Base-by-base conservation (phyloP, 2,797 vertebrate species). In the Oryzias sinensis region DNA sequence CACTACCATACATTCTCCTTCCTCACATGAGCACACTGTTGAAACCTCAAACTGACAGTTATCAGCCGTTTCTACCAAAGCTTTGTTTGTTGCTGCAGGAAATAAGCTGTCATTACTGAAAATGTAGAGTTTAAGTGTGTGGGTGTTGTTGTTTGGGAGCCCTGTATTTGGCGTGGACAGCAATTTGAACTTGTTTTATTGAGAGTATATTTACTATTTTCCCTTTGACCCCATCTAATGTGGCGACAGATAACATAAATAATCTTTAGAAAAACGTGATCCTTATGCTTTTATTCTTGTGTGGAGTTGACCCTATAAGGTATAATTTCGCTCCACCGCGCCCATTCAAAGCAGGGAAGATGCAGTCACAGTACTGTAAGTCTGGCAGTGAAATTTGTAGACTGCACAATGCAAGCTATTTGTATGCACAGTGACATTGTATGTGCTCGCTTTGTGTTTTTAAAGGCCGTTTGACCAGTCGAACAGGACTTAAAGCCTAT, bases 21-120 rank as follows among this genome's bases (percentile, higher is more conserved):
- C 3, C n/a, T 17, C 29, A n/a, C 29, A 17, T 40, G 14, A 51
- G 16, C 11, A 22, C 29, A 9, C 2, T 11, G 37, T 20, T 53
- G 29, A 57, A 79, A 77, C 53, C 58, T 47, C 49, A 8, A 42
- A 17, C 37, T 40, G 59, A 71, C 66, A 48, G 43, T 68, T 70
- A 82, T 74, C 77, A n/a, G 14, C 9, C 13, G 20, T 81, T 85
- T 81, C 78, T 78, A 65, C 54, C 20, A 37, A 27, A 27, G 16
- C 9, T 41, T 18, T 16, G 16, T 14, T 24, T 11, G n/a, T 11
- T 40, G n/a, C 7, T 9, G 2, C 13, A 9, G 0, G 68, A 80
- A 80, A 52, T 16, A 18, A 22, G 16, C 2, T 1, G 4, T 18
- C 25, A 56, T 53, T 5, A 17, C 25, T 37, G 16, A 37, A 41